Evolutionary conservation across 1,140 invertebrate species (phyloP).

Genomic region (Diprion similis): DNA sequence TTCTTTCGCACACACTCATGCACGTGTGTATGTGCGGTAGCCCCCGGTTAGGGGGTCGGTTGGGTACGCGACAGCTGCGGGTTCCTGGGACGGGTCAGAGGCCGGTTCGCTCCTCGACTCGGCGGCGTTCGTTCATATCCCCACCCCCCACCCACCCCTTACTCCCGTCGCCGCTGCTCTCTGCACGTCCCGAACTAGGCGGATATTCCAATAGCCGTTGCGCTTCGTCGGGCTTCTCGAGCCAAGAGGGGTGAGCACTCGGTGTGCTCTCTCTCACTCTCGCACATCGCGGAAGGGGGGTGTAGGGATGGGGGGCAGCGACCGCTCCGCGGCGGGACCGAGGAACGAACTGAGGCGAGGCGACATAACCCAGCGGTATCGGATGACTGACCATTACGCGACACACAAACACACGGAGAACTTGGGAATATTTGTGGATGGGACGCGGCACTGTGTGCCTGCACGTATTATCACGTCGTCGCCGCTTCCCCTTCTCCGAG

Average conservation of each 20-base stretch:
- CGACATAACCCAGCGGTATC: conserved; percentile 4
- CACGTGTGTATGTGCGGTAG: not conserved
- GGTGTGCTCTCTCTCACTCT: conserved; percentile 17
- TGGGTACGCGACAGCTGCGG: conserved; percentile 9
- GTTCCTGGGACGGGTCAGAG: conserved; percentile 14
- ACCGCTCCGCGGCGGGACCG: not conserved
- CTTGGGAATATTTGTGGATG: too few species aligned
- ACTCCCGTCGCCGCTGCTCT: conserved; percentile 31
- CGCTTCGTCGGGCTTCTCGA: not conserved
- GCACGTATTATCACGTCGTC: not conserved
- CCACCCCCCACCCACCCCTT: conserved; percentile 27
- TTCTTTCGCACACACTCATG: not conserved
- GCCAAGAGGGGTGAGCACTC: conserved; percentile 16
- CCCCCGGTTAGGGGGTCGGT: not conserved
- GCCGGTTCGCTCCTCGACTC: conserved; percentile 20
- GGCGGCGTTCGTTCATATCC: conserved; percentile 19
- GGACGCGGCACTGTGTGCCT: too few species aligned
- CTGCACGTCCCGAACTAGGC: conserved; percentile 40
- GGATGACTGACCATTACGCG: not conserved
- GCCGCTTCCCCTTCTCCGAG: not conserved
- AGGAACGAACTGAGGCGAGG: not conserved
- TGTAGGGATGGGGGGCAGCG: not conserved
- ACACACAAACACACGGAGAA: not conserved
- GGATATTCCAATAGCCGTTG: conserved; percentile 3
- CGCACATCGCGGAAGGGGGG: not conserved